Evolutionary conservation across 2,888 invertebrate genomes (phyloP).

Genomic region (Platypus cylindrus): DNA sequence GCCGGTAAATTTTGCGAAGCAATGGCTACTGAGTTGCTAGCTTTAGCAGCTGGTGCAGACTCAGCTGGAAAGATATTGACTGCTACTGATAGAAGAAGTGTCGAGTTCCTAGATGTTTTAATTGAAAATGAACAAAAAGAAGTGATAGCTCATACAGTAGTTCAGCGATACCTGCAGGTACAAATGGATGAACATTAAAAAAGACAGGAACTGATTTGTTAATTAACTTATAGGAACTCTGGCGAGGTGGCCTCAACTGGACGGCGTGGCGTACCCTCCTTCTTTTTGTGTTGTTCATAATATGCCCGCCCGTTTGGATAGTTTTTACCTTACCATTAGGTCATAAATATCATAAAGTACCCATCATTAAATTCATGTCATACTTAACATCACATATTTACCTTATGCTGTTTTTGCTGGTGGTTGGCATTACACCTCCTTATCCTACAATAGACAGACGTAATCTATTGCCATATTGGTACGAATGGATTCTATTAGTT

Average conservation of each 20-base stretch:
- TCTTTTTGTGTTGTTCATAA: slow-evolving; percentile 81
- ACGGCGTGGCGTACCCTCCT: slow-evolving; percentile 89
- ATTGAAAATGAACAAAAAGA: slow-evolving; percentile 99
- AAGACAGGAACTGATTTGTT: not conserved
- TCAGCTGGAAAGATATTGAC: slow-evolving; percentile 90
- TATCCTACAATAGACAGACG: slow-evolving; percentile 61
- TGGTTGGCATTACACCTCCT: slow-evolving; percentile 81
- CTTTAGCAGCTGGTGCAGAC: slow-evolving; percentile 86
- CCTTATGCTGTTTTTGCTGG: slow-evolving; percentile 82
- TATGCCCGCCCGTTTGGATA: slow-evolving; percentile 94
- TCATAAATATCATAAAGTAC: slow-evolving; percentile 94
- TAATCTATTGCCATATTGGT: slow-evolving; percentile 29
- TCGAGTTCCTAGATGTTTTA: slow-evolving; percentile 89
- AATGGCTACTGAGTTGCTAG: slow-evolving; percentile 93
- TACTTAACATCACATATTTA: slow-evolving; percentile 98
- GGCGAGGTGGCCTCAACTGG: slow-evolving; percentile 96
- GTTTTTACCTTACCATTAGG: slow-evolving; percentile 89
- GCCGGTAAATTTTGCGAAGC: slow-evolving; percentile 94
- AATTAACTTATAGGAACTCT: slow-evolving; percentile 64
- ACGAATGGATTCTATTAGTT: slow-evolving; percentile 89
- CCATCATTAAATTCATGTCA: slow-evolving; percentile 99
- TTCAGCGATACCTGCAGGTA: slow-evolving; percentile 91
- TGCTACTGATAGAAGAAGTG: slow-evolving; percentile 86
- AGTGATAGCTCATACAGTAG: slow-evolving; percentile 92
- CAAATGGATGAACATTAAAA: slow-evolving; percentile 42